Conservation (phyloP, 2,888 invertebrate species). For the Diadegma fenestrale region DNA sequence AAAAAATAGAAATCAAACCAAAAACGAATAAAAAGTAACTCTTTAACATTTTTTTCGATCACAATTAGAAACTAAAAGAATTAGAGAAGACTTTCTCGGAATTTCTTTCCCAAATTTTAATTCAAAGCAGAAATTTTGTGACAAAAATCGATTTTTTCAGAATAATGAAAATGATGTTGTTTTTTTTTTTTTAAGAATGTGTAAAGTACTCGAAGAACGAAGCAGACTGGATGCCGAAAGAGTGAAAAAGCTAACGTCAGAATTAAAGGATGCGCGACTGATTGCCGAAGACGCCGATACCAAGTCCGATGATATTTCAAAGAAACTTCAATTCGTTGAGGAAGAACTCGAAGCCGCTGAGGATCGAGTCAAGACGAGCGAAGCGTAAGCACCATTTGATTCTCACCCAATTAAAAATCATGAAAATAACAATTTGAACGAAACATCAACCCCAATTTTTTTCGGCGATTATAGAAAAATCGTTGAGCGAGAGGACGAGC, state of each 20-base stretch:
- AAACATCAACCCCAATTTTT: neutral
- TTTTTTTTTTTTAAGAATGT: conserved; percentile 86
- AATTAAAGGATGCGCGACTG: conserved; percentile 89
- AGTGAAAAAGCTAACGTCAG: conserved; percentile 88
- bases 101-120: neutral
- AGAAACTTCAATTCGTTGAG: conserved; percentile 89
- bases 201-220: conserved; percentile 89
- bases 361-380: conserved; percentile 89
- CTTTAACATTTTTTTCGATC: neutral
- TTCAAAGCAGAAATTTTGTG: neutral
- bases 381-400: conserved; percentile 84
- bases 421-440: conserved; percentile 11
- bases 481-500: conserved; percentile 83
- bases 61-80: neutral
- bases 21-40: neutral
- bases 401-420: neutral
- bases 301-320: conserved; percentile 90
- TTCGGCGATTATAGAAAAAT: conserved; percentile 78
- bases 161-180: too few species aligned
- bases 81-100: neutral
- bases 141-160: neutral
- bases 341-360: conserved; percentile 90
- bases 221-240: conserved; percentile 89
- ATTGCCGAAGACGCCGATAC: conserved; percentile 90
- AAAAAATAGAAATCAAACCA: neutral